Base-by-base conservation (phyloP, 2,113 vertebrate species). In the Panurus biarmicus region DNA sequence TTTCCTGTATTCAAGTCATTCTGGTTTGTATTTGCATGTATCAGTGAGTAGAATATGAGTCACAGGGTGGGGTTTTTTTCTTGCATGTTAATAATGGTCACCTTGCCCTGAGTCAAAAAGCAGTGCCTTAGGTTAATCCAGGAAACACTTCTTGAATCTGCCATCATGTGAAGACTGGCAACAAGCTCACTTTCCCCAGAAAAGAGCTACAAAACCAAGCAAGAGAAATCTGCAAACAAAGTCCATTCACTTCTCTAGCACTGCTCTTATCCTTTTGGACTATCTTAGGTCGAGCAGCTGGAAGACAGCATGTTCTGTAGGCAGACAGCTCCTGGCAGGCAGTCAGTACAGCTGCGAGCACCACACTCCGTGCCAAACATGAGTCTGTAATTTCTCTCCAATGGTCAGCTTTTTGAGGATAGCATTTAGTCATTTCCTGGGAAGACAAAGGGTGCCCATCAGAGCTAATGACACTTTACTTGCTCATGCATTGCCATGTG, bases 301-400 rank as follows among this genome's bases (percentile, higher is more conserved):
- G 85, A 85, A 95, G 87, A 95, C 60, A 15, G 82, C 71, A 80
- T 74, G 91, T 94, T 87, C 89, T 74, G 74, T 8, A 38, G 81
- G 89, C 89, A 74, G 89, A 14, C 21, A 2, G 47, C 71, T 91
- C 58, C 75, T 96, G 94, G 91, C 94, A 85, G 29, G 62, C 85
- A 69, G 75, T 0, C 81, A 72, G 74, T 82, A 57, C 93, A 95
- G 94, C 95, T 96, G 95, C 1, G 1, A 62, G 25, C 33, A 7
- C 1, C 4, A 19, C 22, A 1, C 53, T 69, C 38, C 1, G 5
- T 82, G 95, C 94, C 95, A 96, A 86, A 53, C 85, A 54, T 66
- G 90, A 92, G 77, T 73, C 91, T 91, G 71, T 91, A 58, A 80
- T 94, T 95, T 90, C 89, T 89, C 75, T 62, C 64, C 56, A 66